These are phyloP conservation scores for Bagarius yarrelli DNA, from an alignment of 2,113 vertebrate genomes.

Conservation along the genomic window DNA sequence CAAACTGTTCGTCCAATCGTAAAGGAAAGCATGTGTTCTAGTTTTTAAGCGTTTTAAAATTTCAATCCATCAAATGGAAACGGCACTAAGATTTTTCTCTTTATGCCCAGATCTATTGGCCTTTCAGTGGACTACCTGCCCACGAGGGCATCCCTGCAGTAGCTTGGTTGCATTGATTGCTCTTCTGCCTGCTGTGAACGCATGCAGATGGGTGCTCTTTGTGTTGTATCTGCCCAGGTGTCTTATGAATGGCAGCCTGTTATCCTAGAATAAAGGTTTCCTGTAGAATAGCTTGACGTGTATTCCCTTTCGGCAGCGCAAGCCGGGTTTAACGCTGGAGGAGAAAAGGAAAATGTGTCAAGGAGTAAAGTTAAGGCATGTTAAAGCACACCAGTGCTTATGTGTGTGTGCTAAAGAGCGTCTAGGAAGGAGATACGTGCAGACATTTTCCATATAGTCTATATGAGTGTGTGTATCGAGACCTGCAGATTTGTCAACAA, in stretches of 20 bases:
- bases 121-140: slow-evolving; percentile 38
- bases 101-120: neutral
- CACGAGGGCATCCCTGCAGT: slow-evolving; percentile 50
- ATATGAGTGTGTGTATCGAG: too few relatives aligned
- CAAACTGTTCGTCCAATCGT: neutral
- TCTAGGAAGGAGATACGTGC: too few relatives aligned
- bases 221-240: slow-evolving; percentile 53
- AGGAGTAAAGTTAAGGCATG: slow-evolving; percentile 25
- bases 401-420: neutral
- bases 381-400: neutral
- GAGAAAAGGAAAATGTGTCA: slow-evolving; percentile 38
- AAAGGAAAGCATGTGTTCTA: neutral
- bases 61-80: neutral
- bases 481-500: neutral
- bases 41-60: neutral
- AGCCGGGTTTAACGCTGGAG: slow-evolving; percentile 30
- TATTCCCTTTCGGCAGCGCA: slow-evolving; percentile 46
- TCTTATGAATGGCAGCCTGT: slow-evolving; percentile 54
- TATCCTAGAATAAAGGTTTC: slow-evolving; percentile 46
- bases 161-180: slow-evolving; percentile 51
- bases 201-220: slow-evolving; percentile 50
- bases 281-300: slow-evolving; percentile 48
- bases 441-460: too few relatives aligned
- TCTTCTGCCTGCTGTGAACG: slow-evolving; percentile 50
- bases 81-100: neutral